Percentiles rank a stretch among this genome's conserved stretches.
Conservation (phyloP, 2,113 vertebrate species). For the Corythoichthys haematopterus region DNA sequence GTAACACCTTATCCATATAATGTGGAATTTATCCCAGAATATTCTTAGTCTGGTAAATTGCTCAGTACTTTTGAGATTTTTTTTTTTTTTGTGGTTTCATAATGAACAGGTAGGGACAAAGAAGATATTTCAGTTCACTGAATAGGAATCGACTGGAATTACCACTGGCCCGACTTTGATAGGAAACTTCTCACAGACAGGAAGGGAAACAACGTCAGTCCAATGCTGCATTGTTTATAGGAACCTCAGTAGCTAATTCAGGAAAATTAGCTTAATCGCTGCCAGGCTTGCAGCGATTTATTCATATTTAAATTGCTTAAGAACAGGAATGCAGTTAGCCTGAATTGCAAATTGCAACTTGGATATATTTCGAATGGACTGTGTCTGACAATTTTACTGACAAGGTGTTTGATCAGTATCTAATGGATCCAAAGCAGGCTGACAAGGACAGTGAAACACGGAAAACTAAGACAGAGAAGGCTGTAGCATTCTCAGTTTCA, state of each 20-base stretch:
- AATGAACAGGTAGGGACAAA: neutral
- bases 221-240: neutral
- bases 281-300: neutral
- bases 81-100: neutral
- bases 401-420: neutral
- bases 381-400: neutral
- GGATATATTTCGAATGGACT: neutral
- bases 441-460: neutral
- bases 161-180: neutral
- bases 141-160: neutral
- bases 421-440: neutral
- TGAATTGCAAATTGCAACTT: neutral
- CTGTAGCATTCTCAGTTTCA: neutral
- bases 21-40: neutral
- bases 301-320: neutral
- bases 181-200: neutral
- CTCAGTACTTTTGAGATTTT: neutral
- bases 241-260: neutral
- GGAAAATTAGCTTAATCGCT: neutral
- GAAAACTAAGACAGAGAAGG: neutral
- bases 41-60: neutral
- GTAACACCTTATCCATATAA: neutral
- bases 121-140: neutral
- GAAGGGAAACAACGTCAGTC: neutral
- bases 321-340: neutral